These are phyloP conservation scores for Caenorhabditis sp. DNA, from an alignment of 2,888 invertebrate genomes.

Conservation along the genomic window DNA sequence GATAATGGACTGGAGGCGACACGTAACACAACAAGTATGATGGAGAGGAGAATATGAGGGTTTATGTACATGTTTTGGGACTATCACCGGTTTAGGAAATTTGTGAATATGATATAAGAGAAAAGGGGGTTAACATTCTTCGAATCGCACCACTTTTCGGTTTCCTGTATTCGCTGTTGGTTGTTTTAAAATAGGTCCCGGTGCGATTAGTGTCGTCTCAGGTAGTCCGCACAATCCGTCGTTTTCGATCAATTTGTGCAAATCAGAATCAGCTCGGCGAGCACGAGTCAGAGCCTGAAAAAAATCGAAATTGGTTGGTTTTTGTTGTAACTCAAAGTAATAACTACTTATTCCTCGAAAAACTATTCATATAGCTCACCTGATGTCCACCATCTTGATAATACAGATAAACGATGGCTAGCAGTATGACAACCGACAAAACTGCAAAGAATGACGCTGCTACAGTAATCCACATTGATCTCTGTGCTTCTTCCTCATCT, in stretches of 20 bases:
- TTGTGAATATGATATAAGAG: background rate
- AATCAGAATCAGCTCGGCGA: slow-evolving; percentile 40
- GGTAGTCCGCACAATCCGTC: slow-evolving; percentile 28
- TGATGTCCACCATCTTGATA: slow-evolving; percentile 59
- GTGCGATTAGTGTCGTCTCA: slow-evolving; percentile 21
- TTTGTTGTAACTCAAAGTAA: background rate
- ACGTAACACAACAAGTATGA: slow-evolving; percentile 7
- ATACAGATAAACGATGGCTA: slow-evolving; percentile 63
- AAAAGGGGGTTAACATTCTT: slow-evolving; percentile 7
- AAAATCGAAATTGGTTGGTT: background rate
- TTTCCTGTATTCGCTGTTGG: background rate
- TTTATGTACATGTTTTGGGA: background rate
- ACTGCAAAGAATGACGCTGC: slow-evolving; percentile 64
- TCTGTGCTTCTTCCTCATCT: slow-evolving; percentile 22
- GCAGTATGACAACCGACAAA: slow-evolving; percentile 59
- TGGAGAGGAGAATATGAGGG: background rate
- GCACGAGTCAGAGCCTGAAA: slow-evolving; percentile 25
- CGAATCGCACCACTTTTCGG: slow-evolving; percentile 37
- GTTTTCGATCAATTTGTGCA: slow-evolving; percentile 47
- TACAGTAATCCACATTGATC: slow-evolving; percentile 64
- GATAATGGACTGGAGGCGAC: slow-evolving; percentile 3
- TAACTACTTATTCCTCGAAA: no score
- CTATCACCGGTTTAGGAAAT: background rate
- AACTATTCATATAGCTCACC: no score
- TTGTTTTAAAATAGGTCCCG: slow-evolving; percentile 15